Percentiles rank a stretch among this genome's conserved stretches.
phyloP scores from a whole-genome alignment of 2,888 invertebrate species.

The Xiphydria camelus region DNA sequence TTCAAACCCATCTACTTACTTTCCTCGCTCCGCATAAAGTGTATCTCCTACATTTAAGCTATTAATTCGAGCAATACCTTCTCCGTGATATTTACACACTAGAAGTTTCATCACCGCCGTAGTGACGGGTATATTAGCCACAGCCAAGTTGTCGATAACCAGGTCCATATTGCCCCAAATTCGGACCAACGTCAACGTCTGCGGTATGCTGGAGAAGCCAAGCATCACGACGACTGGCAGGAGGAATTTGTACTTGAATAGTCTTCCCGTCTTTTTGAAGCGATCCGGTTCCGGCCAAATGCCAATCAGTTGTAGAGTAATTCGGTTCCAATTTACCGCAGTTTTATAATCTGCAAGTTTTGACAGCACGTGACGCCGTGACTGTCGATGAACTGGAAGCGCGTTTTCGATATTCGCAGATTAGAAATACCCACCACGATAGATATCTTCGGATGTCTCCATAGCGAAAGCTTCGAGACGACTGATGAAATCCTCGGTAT shows the following conservation, averaged over 20 bases:
- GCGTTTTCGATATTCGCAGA: too few relatives aligned
- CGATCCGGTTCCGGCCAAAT: constrained; percentile 1
- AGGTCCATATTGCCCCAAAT: background rate
- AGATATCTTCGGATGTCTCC: background rate
- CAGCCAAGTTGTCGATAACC: background rate
- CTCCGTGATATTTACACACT: background rate
- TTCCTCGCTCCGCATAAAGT: too few relatives aligned
- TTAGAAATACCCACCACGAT: background rate
- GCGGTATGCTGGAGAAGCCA: background rate
- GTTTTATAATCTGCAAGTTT: background rate
- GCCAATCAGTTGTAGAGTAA: background rate
- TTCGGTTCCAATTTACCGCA: background rate
- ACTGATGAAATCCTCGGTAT: too few relatives aligned
- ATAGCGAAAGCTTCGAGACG: background rate
- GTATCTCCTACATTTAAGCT: too few relatives aligned
- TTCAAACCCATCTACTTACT: background rate
- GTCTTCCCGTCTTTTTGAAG: background rate
- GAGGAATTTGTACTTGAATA: background rate
- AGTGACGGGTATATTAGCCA: background rate
- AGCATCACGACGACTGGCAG: background rate
- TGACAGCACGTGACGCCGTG: background rate
- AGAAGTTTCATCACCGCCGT: background rate
- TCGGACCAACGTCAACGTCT: background rate
- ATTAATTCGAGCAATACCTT: background rate
- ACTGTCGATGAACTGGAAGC: too few relatives aligned